Percentiles rank a stretch among this genome's conserved stretches.
Conservation (phyloP, 2,797 vertebrate species). For the Premnoplex brunnescens region DNA sequence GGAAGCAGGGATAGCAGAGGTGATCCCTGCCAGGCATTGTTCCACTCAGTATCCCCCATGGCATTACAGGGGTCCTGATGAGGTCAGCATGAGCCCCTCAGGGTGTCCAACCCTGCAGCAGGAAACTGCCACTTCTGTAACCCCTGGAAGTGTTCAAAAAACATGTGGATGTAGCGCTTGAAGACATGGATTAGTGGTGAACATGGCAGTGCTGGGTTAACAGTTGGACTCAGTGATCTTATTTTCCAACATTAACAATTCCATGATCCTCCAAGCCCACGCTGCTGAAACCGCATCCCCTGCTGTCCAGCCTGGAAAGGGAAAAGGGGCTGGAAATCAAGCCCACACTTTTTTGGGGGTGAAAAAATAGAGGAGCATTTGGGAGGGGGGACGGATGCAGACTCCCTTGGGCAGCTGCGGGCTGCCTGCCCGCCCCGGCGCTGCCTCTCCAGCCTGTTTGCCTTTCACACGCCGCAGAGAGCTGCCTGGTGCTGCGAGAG, state of each 20-base stretch:
- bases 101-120: not conserved
- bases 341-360: not conserved
- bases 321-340: not conserved
- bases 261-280: not conserved
- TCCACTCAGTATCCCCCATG: fast-evolving
- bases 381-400: not conserved
- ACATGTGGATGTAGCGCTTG: not conserved
- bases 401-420: not conserved
- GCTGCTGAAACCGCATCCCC: not conserved
- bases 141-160: not conserved
- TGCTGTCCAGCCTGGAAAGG: not conserved
- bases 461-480: constrained; percentile 62
- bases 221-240: not conserved
- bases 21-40: not conserved
- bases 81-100: fast-evolving
- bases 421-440: not conserved
- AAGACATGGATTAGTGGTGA: not conserved
- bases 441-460: constrained; percentile 8
- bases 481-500: constrained; percentile 48
- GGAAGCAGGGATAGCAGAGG: not conserved
- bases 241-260: not conserved
- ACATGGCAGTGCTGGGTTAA: not conserved
- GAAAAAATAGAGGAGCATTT: not conserved
- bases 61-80: not conserved
- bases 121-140: not conserved